Conservation (phyloP, 2,888 invertebrate genomes). For the Rhingia rostrata region DNA sequence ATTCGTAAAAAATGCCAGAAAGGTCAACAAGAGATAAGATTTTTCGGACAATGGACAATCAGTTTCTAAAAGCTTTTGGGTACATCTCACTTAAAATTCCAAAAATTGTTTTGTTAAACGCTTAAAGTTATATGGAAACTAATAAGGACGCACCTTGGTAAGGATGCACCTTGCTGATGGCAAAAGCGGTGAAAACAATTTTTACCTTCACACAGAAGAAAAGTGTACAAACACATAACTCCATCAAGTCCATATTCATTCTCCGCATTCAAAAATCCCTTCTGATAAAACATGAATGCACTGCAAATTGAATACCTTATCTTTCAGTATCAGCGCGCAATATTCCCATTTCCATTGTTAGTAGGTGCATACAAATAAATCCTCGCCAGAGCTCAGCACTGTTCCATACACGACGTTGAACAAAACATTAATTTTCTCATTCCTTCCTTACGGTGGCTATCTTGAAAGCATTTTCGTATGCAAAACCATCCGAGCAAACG, state of each 20-base stretch:
- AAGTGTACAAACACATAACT: too few relatives aligned
- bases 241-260: slow-evolving; percentile 23
- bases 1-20: too few relatives aligned
- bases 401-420: background rate
- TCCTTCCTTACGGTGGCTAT: slow-evolving; percentile 27
- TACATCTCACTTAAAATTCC: too few relatives aligned
- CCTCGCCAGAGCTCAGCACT: background rate
- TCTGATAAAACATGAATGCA: background rate
- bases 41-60: too few relatives aligned
- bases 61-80: too few relatives aligned
- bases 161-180: too few relatives aligned
- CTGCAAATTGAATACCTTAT: slow-evolving; percentile 33
- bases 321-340: background rate
- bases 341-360: background rate
- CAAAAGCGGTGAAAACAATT: too few relatives aligned
- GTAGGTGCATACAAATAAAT: background rate
- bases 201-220: too few relatives aligned
- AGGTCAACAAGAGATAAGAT: too few relatives aligned
- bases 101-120: too few relatives aligned
- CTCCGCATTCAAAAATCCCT: slow-evolving; percentile 15
- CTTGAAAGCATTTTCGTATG: slow-evolving; percentile 29
- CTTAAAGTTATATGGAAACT: too few relatives aligned
- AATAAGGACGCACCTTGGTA: too few relatives aligned
- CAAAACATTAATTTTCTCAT: slow-evolving; percentile 36
- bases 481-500: slow-evolving; percentile 22